Percentiles rank a stretch among this genome's conserved stretches.
phyloP scores from a whole-genome alignment of 2,888 invertebrate species.

The Ditylenchus weischeri region DNA sequence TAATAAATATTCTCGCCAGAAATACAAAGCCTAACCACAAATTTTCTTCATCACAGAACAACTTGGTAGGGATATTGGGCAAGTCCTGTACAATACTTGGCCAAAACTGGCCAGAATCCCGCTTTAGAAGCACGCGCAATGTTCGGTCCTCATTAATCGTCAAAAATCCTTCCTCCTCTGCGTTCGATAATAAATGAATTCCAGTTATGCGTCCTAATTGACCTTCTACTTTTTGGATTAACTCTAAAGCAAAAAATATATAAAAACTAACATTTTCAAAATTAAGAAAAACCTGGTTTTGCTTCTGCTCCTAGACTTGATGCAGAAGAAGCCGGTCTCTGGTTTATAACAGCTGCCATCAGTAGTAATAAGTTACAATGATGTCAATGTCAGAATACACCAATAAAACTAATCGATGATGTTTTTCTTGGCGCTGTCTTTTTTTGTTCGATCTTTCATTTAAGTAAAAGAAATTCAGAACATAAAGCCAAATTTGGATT shows the following conservation, averaged over 20 bases:
- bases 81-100: constrained; percentile 78
- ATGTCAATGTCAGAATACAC: background rate
- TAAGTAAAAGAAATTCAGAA: background rate
- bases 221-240: constrained; percentile 52
- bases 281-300: constrained; percentile 29
- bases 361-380: too few relatives aligned
- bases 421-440: background rate
- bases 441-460: constrained; percentile 11
- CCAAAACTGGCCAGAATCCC: constrained; percentile 95
- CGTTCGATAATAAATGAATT: constrained; percentile 43
- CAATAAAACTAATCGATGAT: background rate
- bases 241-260: constrained; percentile 30
- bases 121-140: constrained; percentile 75
- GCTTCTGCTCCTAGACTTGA: constrained; percentile 27
- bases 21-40: constrained; percentile 33
- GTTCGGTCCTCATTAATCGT: constrained; percentile 47
- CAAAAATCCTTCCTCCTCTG: constrained; percentile 49
- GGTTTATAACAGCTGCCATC: constrained; percentile 41
- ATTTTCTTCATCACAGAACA: constrained; percentile 51
- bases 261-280: constrained; percentile 3
- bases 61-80: constrained; percentile 48
- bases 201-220: constrained; percentile 53
- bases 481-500: too few relatives aligned
- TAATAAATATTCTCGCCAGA: background rate
- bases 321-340: constrained; percentile 31